A percentile compares a stretch with the other conserved stretches of the same genome.
Conservation (phyloP, 2,113 vertebrate species). For the Delphinus delphis region DNA sequence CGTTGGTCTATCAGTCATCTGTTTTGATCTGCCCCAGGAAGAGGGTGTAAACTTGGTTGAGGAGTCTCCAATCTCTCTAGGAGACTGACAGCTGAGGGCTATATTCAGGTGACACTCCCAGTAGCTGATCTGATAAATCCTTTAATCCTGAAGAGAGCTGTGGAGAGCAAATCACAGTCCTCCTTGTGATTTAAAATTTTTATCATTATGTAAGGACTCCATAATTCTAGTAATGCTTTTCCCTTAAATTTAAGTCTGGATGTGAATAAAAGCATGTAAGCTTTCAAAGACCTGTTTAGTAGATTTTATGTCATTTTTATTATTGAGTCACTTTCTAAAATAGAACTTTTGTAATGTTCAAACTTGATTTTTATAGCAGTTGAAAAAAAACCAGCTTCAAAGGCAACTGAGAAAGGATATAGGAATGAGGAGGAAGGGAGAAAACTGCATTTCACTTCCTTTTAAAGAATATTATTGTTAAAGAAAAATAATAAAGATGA, state of each 20-base stretch:
- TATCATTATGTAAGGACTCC: background rate
- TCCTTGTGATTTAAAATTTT: background rate
- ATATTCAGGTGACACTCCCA: background rate
- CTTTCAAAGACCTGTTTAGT: background rate
- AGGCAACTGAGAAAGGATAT: background rate
- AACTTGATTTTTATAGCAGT: background rate
- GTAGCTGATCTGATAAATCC: background rate
- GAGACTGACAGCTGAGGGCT: background rate
- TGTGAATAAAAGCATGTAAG: background rate
- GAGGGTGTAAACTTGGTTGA: background rate
- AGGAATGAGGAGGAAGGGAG: background rate
- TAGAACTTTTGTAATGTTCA: background rate
- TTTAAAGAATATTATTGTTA: background rate
- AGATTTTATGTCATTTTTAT: background rate
- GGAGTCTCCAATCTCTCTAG: background rate
- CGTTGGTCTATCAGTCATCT: background rate
- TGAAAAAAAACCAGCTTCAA: background rate
- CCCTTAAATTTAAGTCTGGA: background rate
- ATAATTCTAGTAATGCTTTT: background rate
- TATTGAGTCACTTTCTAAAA: background rate
- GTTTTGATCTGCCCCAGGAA: background rate
- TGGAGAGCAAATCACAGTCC: background rate
- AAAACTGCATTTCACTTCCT: background rate
- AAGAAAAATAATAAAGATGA: background rate
- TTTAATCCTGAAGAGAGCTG: background rate